These are phyloP conservation scores for Aleiodes alternator DNA, from an alignment of 2,888 invertebrate genomes.

Conservation along the genomic window DNA sequence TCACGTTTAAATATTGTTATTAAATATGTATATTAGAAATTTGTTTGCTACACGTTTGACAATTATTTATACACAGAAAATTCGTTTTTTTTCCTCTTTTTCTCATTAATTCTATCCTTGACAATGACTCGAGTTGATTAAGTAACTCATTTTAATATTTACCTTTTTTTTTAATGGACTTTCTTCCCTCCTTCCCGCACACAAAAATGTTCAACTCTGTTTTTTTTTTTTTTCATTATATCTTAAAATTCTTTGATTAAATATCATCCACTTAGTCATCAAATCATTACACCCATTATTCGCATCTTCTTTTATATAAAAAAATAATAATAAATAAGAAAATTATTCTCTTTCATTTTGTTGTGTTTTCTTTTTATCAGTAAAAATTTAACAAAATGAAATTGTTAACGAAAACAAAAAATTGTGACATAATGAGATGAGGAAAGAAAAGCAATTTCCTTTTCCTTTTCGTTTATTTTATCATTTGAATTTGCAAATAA, in stretches of 20 bases:
- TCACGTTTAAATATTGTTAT: slow-evolving; percentile 65
- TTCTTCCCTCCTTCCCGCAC: slow-evolving; percentile 44
- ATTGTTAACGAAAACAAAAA: slow-evolving; percentile 39
- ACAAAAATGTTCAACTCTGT: slow-evolving; percentile 15
- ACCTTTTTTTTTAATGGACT: slow-evolving; percentile 63
- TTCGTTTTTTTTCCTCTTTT: slow-evolving; percentile 57
- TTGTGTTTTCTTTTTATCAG: neutral
- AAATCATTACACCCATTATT: neutral
- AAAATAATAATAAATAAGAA: slow-evolving; percentile 41
- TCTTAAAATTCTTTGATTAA: slow-evolving; percentile 38
- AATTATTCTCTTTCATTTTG: slow-evolving; percentile 40
- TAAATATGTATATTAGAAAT: slow-evolving; percentile 72
- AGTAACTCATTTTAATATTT: slow-evolving; percentile 60
- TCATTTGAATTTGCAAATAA: neutral
- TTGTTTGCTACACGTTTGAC: slow-evolving; percentile 70
- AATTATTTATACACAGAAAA: slow-evolving; percentile 72
- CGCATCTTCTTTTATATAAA: neutral
- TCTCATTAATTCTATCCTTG: slow-evolving; percentile 61
- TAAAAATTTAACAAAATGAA: slow-evolving; percentile 21
- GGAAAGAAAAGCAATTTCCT: neutral
- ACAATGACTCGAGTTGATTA: slow-evolving; percentile 70
- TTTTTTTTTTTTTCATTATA: slow-evolving; percentile 16
- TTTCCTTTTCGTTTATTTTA: slow-evolving; percentile 2
- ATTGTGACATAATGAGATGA: neutral
- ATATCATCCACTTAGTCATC: slow-evolving; percentile 41